Conservation (phyloP, 37 sponge, comb jelly and placozoan genomes). For the Theonella swinhoei region DNA sequence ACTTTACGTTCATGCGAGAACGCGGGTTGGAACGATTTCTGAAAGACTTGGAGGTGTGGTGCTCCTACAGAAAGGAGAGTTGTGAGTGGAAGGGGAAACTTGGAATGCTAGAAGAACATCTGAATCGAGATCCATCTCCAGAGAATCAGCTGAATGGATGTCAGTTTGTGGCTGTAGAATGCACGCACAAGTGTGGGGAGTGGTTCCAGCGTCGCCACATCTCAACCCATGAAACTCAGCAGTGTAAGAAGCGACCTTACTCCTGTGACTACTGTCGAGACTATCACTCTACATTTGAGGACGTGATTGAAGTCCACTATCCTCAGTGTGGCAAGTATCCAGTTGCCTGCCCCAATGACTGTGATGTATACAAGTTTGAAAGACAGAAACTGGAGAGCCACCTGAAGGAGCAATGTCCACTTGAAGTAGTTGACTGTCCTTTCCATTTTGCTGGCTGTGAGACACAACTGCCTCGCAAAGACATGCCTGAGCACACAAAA, state of each 20-base stretch:
- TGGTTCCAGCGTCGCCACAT: not conserved
- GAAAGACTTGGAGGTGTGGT: constrained; percentile 9
- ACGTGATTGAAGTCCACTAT: constrained; percentile 42
- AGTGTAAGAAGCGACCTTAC: constrained; percentile 20
- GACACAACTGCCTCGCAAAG: constrained; percentile 1
- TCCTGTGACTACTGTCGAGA: constrained; percentile 19
- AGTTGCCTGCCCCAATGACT: constrained; percentile 28
- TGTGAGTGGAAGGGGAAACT: constrained; percentile 49
- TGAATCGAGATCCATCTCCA: not conserved
- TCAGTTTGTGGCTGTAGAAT: not conserved
- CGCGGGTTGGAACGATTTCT: constrained; percentile 4
- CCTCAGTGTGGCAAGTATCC: constrained; percentile 4
- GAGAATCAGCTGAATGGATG: constrained; percentile 1
- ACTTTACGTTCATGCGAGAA: constrained; percentile 5
- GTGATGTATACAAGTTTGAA: not conserved
- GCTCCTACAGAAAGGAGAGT: constrained; percentile 9
- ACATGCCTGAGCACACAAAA: constrained; percentile 1
- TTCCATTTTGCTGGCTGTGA: constrained; percentile 25
- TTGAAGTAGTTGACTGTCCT: constrained; percentile 10
- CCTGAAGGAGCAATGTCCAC: constrained; percentile 8
- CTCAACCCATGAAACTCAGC: not conserved
- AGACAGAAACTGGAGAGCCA: constrained; percentile 6
- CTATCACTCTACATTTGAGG: constrained; percentile 14
- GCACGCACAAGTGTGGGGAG: not conserved
- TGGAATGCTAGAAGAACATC: constrained; percentile 2